Evolutionary conservation across 2,888 invertebrate species (phyloP).

Genomic region (Platycheirus albimanus): DNA sequence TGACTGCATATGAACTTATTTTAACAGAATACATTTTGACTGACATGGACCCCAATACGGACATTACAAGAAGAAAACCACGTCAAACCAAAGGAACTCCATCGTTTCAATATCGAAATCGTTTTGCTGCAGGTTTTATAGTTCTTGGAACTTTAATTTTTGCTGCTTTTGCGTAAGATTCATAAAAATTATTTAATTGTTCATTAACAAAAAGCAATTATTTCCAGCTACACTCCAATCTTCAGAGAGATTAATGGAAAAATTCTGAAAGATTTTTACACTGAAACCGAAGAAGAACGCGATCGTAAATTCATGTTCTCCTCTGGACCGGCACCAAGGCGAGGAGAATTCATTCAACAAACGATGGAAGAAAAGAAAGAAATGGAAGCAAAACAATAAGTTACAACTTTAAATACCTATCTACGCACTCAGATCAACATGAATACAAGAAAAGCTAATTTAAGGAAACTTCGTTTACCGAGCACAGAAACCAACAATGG

Average conservation of each 20-base stretch:
- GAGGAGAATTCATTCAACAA: slow-evolving; percentile 76
- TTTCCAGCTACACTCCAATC: slow-evolving; percentile 78
- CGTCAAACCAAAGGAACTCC: slow-evolving; percentile 87
- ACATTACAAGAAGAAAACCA: slow-evolving; percentile 86
- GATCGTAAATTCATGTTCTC: slow-evolving; percentile 78
- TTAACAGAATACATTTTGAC: not conserved
- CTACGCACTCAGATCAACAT: slow-evolving; percentile 66
- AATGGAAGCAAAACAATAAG: slow-evolving; percentile 54
- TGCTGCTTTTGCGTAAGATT: slow-evolving; percentile 77
- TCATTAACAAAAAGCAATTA: too few species aligned
- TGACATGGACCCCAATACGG: slow-evolving; percentile 84
- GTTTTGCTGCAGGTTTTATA: slow-evolving; percentile 83
- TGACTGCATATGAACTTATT: slow-evolving; percentile 7
- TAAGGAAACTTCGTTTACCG: slow-evolving; percentile 79
- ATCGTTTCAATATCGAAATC: slow-evolving; percentile 84
- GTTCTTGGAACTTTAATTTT: slow-evolving; percentile 77
- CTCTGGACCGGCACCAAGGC: slow-evolving; percentile 75
- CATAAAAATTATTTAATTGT: not conserved
- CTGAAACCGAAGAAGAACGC: slow-evolving; percentile 76
- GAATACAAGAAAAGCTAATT: slow-evolving; percentile 79
- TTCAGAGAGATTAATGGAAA: slow-evolving; percentile 77
- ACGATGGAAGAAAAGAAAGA: slow-evolving; percentile 77
- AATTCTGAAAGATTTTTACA: slow-evolving; percentile 63
- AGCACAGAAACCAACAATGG: slow-evolving; percentile 43
- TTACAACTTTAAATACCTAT: not conserved